Evolutionary conservation across 2,797 vertebrate species (phyloP), one percentile per base, ranked within the genome.

Genomic region (Poeciliopsis presidionis): DNA sequence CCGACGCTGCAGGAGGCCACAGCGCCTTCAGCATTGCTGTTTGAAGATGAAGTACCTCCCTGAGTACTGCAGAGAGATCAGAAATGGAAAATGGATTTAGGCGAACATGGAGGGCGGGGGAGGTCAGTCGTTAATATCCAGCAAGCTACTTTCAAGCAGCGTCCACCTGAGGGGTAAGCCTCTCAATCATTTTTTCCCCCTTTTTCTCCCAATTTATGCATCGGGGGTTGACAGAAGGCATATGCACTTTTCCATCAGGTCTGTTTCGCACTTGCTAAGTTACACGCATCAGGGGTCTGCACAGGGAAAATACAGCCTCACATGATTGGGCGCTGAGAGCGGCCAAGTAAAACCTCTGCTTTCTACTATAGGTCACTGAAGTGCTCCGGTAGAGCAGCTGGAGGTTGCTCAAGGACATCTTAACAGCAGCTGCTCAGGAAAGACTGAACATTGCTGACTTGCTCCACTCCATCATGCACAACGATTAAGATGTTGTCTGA

Each of bases 51-150:
- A 87, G 82, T 79, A 74, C 81, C 81, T 81, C 14, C 43, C 73
- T 14, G 59, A 41, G 81, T 81, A 81, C 81, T 49, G 76, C 76
- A 0, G 16, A 77, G 75, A 87, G 74, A 90, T 87, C 88, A 85
- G 80, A 86, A 84, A 88, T 77, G 82, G 86, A 91, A 90, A 91
- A 90, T 81, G 78, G 85, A 89, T 88, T 88, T 75, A 79, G 77
- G 72, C 2, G 55, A 87, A 84, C 71, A 76, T 5, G 47, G 47
- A 41, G 22, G 43, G 55, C 13, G 41, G 22, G 22, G 30, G n/a
- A 46, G 9, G 47, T 18, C 65, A 39, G 57, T 77, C 55, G 0
- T 83, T 87, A 75, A 75, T 87, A 87, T 86, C 84, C 43, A 81
- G 74, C 46, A 25, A 84, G 80, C 72, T 82, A 74, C 88, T 86